phyloP scores from a whole-genome alignment of 2,888 invertebrate species.

The Eristalis arbustorum region DNA sequence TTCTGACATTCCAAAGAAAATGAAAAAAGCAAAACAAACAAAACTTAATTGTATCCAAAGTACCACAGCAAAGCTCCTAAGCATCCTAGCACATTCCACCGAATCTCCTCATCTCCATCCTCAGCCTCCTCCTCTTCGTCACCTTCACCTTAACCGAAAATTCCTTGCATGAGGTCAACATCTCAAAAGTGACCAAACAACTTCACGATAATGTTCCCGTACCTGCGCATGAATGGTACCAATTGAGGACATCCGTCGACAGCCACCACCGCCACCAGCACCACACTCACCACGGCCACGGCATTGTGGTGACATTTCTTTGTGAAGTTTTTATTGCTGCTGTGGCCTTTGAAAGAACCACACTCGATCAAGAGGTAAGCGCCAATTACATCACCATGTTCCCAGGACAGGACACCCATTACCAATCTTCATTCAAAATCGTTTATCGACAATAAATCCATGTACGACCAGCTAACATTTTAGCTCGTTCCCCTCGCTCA shows the following conservation, averaged over 20 bases:
- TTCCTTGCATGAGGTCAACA: slow-evolving; percentile 64
- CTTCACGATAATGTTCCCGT: slow-evolving; percentile 50
- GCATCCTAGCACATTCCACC: slow-evolving; percentile 36
- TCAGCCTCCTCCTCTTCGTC: neutral
- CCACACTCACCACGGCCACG: neutral
- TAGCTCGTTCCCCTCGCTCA: slow-evolving; percentile 13
- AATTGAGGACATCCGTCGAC: slow-evolving; percentile 43
- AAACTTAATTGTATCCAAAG: neutral
- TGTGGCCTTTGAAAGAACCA: neutral
- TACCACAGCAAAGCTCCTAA: slow-evolving; percentile 8
- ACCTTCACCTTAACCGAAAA: slow-evolving; percentile 7
- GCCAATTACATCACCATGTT: slow-evolving; percentile 68
- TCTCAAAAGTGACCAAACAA: slow-evolving; percentile 45
- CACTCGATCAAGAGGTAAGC: slow-evolving; percentile 41
- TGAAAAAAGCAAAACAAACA: neutral
- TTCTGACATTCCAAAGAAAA: neutral
- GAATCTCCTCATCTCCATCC: neutral
- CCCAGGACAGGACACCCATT: slow-evolving; percentile 66
- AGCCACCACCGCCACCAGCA: neutral
- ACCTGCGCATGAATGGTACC: slow-evolving; percentile 62
- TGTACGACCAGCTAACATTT: slow-evolving; percentile 58
- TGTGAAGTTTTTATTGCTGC: neutral
- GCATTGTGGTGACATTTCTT: neutral
- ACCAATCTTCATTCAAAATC: slow-evolving; percentile 41
- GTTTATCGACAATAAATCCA: slow-evolving; percentile 49